Conservation (phyloP, 2,888 invertebrate genomes). For the Biston betularia region DNA sequence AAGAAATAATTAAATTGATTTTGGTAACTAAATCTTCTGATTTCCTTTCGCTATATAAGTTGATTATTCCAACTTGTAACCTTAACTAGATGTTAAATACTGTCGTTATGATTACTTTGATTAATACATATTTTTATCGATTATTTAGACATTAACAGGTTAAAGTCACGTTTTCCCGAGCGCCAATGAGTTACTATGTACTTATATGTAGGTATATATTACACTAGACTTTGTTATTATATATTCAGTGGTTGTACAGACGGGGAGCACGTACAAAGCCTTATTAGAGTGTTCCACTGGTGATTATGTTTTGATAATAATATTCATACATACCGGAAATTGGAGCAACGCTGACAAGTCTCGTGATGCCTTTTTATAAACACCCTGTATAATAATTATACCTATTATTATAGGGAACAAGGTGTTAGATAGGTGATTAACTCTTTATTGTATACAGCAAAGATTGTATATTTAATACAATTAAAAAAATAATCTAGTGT, state of each 20-base stretch:
- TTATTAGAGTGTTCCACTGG: slow-evolving; percentile 32
- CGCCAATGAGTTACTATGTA: slow-evolving; percentile 27
- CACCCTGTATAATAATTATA: slow-evolving; percentile 12
- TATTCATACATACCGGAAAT: slow-evolving; percentile 21
- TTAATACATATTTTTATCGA: too few species aligned
- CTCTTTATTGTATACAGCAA: slow-evolving; percentile 1
- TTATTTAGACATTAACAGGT: slow-evolving; percentile 14
- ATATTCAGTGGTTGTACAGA: slow-evolving; percentile 25
- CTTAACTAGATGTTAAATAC: too few species aligned
- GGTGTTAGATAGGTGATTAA: not conserved
- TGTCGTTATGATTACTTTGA: too few species aligned
- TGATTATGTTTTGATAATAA: slow-evolving; percentile 35
- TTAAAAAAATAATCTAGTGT: too few species aligned
- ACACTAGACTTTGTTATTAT: slow-evolving; percentile 2
- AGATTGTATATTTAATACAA: too few species aligned
- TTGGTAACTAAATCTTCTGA: too few species aligned
- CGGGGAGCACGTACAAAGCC: slow-evolving; percentile 30
- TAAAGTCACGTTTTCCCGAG: slow-evolving; percentile 41
- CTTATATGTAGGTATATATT: slow-evolving; percentile 16
- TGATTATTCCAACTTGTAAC: too few species aligned
- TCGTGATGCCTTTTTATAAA: slow-evolving; percentile 17
- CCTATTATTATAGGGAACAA: not conserved
- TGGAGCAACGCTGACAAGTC: slow-evolving; percentile 19
- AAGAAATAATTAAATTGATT: too few species aligned
- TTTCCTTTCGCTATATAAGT: too few species aligned